phyloP scores from a whole-genome alignment of 2,797 vertebrate species.

The Pelodytes ibericus region DNA sequence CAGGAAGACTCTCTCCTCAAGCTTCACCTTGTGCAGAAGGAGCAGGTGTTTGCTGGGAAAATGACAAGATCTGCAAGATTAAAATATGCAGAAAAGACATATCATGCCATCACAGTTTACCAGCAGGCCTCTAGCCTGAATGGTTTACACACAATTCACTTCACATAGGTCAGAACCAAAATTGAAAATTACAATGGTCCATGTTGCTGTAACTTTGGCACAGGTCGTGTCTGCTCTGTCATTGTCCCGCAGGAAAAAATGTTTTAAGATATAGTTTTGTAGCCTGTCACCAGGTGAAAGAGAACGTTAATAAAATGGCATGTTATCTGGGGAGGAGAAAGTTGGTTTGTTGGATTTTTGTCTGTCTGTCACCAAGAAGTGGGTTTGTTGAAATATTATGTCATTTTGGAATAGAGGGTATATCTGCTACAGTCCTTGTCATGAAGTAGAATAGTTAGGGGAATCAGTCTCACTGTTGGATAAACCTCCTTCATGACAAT shows the following conservation, averaged over 20 bases:
- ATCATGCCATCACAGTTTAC: neutral
- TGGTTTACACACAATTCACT: neutral
- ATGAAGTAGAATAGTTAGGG: no score
- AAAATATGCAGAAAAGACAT: neutral
- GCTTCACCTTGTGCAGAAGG: conserved; percentile 28
- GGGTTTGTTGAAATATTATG: neutral
- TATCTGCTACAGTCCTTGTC: no score
- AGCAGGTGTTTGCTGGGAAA: conserved; percentile 19
- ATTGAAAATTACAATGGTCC: no score
- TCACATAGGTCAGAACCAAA: no score
- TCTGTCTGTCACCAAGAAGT: neutral
- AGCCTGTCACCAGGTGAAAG: neutral
- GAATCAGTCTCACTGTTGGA: no score
- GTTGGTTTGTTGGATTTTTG: neutral
- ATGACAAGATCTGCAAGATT: neutral
- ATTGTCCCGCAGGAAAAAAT: neutral
- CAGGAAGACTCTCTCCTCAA: conserved; percentile 34
- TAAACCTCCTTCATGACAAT: no score
- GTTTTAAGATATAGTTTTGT: neutral
- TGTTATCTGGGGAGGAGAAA: neutral
- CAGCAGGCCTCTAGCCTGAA: no score
- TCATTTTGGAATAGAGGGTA: no score
- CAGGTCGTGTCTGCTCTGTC: neutral
- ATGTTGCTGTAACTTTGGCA: neutral
- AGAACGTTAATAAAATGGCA: neutral